These are phyloP conservation scores for Apogon talboti DNA, from an alignment of 2,797 vertebrate genomes.

Conservation along the genomic window DNA sequence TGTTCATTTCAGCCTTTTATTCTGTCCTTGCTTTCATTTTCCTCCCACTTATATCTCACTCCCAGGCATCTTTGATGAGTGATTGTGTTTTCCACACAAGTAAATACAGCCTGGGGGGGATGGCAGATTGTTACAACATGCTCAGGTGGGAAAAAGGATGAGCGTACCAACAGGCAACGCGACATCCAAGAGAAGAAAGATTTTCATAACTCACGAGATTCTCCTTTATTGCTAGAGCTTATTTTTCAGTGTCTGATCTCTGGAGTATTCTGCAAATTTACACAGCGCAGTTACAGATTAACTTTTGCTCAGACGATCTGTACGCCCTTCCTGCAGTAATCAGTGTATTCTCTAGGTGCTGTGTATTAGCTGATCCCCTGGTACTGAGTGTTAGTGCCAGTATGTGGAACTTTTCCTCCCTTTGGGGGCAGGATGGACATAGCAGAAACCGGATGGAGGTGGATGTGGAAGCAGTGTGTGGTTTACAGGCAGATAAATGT, in stretches of 20 bases:
- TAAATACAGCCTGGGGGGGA: constrained; percentile 66
- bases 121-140: constrained; percentile 50
- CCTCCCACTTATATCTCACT: constrained; percentile 70
- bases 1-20: constrained; percentile 63
- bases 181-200: constrained; percentile 17
- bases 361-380: constrained; percentile 32
- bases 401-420: constrained; percentile 25
- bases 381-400: constrained; percentile 16
- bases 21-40: constrained; percentile 69
- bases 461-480: constrained; percentile 35
- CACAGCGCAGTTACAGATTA: constrained; percentile 38
- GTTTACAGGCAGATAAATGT: constrained; percentile 52
- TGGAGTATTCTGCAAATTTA: constrained; percentile 24
- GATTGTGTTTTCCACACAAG: constrained; percentile 67
- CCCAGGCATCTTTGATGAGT: constrained; percentile 72
- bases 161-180: constrained; percentile 36
- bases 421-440: constrained; percentile 28
- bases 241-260: constrained; percentile 35
- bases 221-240: constrained; percentile 14
- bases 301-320: constrained; percentile 38
- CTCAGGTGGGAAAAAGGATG: constrained; percentile 54
- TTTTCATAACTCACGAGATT: constrained; percentile 26
- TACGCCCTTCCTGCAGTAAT: constrained; percentile 27
- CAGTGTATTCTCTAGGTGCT: constrained; percentile 22
- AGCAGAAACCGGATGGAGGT: constrained; percentile 5